phyloP scores from a whole-genome alignment of 2,888 invertebrate genomes.

The Anthophora plumipes region DNA sequence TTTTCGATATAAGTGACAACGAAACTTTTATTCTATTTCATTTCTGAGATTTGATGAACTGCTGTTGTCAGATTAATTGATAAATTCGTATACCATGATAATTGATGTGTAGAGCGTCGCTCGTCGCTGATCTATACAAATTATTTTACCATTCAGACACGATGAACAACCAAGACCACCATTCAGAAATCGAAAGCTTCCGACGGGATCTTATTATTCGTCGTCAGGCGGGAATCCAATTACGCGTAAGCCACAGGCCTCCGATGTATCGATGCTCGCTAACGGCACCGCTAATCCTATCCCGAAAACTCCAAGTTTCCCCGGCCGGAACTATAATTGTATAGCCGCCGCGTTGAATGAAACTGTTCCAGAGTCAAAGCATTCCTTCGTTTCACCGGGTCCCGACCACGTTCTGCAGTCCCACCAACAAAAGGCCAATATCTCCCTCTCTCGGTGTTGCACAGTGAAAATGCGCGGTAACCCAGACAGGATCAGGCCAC shows the following conservation, averaged over 20 bases:
- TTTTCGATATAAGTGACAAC: too few species aligned
- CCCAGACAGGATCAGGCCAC: not conserved
- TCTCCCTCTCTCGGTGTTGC: not conserved
- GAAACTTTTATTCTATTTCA: too few species aligned
- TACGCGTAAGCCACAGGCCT: constrained; percentile 25
- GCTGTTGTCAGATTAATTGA: too few species aligned
- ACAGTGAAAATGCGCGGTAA: constrained; percentile 23
- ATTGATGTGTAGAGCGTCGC: too few species aligned
- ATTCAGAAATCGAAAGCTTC: not conserved
- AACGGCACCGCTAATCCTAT: constrained; percentile 54
- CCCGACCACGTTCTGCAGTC: constrained; percentile 57
- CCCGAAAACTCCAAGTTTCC: constrained; percentile 66
- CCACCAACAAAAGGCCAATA: constrained; percentile 66
- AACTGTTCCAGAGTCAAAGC: constrained; percentile 65
- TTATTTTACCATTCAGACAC: too few species aligned
- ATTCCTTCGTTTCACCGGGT: constrained; percentile 62
- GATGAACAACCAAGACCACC: not conserved
- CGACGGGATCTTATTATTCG: constrained; percentile 14
- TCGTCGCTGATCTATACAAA: too few species aligned
- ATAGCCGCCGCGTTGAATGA: constrained; percentile 52
- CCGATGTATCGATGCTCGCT: constrained; percentile 40
- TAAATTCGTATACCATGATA: too few species aligned
- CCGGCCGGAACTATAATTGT: constrained; percentile 63
- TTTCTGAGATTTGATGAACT: too few species aligned
- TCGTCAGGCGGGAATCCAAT: constrained; percentile 38